These are phyloP conservation scores for Crocuta crocuta DNA, from an alignment of 2,113 vertebrate species.

Conservation along the genomic window DNA sequence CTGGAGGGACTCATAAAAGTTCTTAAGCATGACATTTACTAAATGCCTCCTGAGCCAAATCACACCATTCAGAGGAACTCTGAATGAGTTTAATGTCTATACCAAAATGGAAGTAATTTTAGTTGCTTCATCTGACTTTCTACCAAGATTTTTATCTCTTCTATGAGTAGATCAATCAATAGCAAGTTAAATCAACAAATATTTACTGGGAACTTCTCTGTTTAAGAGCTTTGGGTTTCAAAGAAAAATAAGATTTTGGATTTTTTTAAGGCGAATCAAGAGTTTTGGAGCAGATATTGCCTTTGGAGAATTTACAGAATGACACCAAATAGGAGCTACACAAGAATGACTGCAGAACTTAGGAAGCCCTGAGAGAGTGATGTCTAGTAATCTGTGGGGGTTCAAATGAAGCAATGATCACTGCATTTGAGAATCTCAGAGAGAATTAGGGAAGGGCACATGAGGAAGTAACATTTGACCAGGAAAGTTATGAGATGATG, in stretches of 20 bases:
- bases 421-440: neutral
- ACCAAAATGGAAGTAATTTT: conserved; percentile 25
- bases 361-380: neutral
- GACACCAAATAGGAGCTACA: neutral
- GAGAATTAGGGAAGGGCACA: neutral
- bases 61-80: neutral
- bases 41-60: neutral
- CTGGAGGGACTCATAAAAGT: neutral
- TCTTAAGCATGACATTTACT: neutral
- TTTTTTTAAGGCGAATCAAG: conserved; percentile 17
- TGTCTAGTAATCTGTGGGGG: neutral
- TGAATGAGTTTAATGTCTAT: neutral
- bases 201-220: conserved; percentile 29
- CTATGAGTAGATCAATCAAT: conserved; percentile 48
- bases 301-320: neutral
- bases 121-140: neutral
- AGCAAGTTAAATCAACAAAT: conserved; percentile 41
- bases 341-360: neutral
- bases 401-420: neutral
- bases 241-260: conserved; percentile 2
- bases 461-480: neutral
- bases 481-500: neutral
- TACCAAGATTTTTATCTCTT: neutral
- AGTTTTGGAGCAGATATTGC: neutral
- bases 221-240: neutral